Evolutionary conservation across 2,113 vertebrate species (phyloP), one percentile per base, ranked within the genome.

Genomic region (Pterophyllum scalare): DNA sequence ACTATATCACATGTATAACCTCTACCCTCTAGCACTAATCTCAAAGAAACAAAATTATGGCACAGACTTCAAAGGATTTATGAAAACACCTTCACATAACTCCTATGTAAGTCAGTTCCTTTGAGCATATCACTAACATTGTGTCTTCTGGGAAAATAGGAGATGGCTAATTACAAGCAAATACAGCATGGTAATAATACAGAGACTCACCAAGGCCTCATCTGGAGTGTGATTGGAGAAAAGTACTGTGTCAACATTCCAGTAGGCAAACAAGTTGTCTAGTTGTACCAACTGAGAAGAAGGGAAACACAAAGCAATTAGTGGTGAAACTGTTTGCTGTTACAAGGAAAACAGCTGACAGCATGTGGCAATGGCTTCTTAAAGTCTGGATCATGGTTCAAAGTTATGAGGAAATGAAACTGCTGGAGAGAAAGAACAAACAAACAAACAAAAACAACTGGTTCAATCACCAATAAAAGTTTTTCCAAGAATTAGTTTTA

Each of bases 241-340:
- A 90, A 99, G 97, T 79, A 94, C 90, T 0, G 98, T 97, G 87
- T 97, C 97, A 90, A 99, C 98, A 88, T 99, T 99, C 98, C 98
- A 99, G 91, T 99, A 99, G 31, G 97, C 98, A 96, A 98, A 99
- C 90, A 99, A 95, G 87, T 96, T 97, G 95, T 99, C 98, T 49
- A 99, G 91, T 84, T 96, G 95, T 67, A 99, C 96, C 90, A 99
- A 95, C 98, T 99, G 87, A 80, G 84, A 79, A 94, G 94, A 88
- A 59, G 85, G 89, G 84, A 19, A 87, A 59, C 15, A 82, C 14
- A 85, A 67, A 75, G 19, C 46, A 80, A 85, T 82, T 82, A 60
- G 62, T 0, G 7, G 20, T 59, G 20, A 35, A 78, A 13, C 54
- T 31, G 38, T 11, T 83, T 33, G 43, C 1, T 12, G 64, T 22